Percentiles rank a stretch among this genome's conserved stretches.
Evolutionary conservation across 2,113 vertebrate genomes (phyloP).

Genomic region (Nyctibius bracteatus): DNA sequence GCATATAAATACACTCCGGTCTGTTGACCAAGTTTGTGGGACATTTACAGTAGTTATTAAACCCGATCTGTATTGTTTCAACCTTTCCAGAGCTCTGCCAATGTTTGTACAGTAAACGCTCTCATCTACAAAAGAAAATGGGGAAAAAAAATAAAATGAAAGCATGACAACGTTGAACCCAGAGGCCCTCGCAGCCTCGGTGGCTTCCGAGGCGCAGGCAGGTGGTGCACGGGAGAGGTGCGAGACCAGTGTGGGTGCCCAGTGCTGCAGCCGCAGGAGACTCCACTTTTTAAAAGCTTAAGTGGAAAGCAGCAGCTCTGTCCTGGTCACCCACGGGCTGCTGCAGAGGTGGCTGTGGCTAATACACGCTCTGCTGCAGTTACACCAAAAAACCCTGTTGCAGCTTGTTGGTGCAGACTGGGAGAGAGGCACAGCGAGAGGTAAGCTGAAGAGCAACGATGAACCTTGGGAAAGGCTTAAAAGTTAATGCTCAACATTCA

Average conservation of each 20-base stretch:
- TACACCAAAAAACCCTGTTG: background rate
- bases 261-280: background rate
- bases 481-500: background rate
- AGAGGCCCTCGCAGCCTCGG: background rate
- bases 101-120: conserved; percentile 27
- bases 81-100: conserved; percentile 39
- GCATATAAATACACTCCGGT: background rate
- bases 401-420: background rate
- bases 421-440: background rate
- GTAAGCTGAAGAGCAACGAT: background rate
- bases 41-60: conserved; percentile 67
- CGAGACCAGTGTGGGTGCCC: rapidly evolving
- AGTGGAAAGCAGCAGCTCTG: background rate
- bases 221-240: background rate
- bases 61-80: conserved; percentile 54
- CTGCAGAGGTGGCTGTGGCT: background rate
- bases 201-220: background rate
- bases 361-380: background rate
- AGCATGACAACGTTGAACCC: background rate
- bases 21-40: conserved; percentile 48
- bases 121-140: background rate
- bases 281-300: background rate
- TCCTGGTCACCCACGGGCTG: background rate
- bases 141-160: background rate
- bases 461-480: background rate